Evolutionary conservation across 2,797 vertebrate genomes (phyloP).

Genomic region (Notolabrus celidotus): DNA sequence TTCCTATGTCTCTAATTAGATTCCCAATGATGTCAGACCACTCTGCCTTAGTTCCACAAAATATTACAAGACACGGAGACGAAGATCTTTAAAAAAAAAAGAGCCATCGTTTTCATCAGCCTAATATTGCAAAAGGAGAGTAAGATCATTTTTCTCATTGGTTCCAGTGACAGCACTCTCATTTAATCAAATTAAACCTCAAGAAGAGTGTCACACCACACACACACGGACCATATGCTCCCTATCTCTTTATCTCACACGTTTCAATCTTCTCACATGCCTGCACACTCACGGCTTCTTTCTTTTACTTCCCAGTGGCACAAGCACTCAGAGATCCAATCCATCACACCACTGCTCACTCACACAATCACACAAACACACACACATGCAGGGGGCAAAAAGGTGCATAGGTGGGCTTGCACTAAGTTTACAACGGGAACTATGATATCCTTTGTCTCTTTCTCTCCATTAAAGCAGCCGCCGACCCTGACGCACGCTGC

Average conservation of each 20-base stretch:
- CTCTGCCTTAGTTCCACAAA: constrained; percentile 35
- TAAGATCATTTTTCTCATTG: constrained; percentile 72
- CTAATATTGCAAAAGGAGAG: constrained; percentile 66
- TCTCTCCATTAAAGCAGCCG: constrained; percentile 55
- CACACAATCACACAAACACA: constrained; percentile 28
- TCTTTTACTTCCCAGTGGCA: constrained; percentile 69
- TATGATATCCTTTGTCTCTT: constrained; percentile 42
- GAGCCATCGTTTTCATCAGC: constrained; percentile 61
- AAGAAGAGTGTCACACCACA: constrained; percentile 58
- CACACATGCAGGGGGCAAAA: constrained; percentile 38
- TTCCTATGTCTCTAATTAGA: constrained; percentile 61
- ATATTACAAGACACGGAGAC: constrained; percentile 48
- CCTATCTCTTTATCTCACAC: constrained; percentile 7
- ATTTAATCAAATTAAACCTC: constrained; percentile 80
- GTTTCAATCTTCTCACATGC: constrained; percentile 63
- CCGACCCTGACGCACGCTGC: constrained; percentile 39
- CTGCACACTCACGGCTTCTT: constrained; percentile 45
- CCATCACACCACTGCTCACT: constrained; percentile 68
- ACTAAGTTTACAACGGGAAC: constrained; percentile 63
- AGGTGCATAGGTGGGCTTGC: constrained; percentile 43
- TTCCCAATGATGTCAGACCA: constrained; percentile 40
- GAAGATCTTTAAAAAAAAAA: constrained; percentile 63
- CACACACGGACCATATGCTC: constrained; percentile 9
- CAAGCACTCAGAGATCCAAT: constrained; percentile 74
- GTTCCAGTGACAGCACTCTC: constrained; percentile 72